phyloP scores from a whole-genome alignment of 2,113 vertebrate genomes.

The Varanus salvator region DNA sequence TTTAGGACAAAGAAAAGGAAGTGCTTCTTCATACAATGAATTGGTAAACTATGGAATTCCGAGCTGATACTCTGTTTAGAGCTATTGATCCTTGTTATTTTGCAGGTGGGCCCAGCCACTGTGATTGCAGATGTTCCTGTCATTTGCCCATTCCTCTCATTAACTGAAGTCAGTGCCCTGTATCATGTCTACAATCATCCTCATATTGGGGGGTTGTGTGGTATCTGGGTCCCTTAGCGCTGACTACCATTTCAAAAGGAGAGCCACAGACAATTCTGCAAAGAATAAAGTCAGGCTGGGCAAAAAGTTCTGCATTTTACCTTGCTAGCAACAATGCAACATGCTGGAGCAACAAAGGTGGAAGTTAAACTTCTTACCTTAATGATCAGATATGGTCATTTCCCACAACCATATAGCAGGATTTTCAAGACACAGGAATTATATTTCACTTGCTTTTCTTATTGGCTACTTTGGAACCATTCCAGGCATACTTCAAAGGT shows the following conservation, averaged over 20 bases:
- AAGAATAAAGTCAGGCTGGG: not conserved
- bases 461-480: not conserved
- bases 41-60: not conserved
- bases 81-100: not conserved
- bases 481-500: not conserved
- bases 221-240: not conserved
- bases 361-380: not conserved
- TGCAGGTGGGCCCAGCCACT: not conserved
- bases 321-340: not conserved
- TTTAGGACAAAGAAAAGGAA: too few species aligned
- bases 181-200: not conserved
- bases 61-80: not conserved
- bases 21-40: too few species aligned
- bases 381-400: not conserved
- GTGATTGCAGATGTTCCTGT: not conserved
- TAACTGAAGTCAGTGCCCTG: not conserved
- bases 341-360: not conserved
- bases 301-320: not conserved
- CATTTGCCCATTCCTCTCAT: not conserved
- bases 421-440: not conserved
- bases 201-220: not conserved
- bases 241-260: not conserved
- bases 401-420: not conserved
- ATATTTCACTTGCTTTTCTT: not conserved
- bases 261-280: not conserved